Percentiles rank a stretch among this genome's conserved stretches.
Conservation (phyloP, 2,797 vertebrate genomes). For the Arctocebus calabarensis region DNA sequence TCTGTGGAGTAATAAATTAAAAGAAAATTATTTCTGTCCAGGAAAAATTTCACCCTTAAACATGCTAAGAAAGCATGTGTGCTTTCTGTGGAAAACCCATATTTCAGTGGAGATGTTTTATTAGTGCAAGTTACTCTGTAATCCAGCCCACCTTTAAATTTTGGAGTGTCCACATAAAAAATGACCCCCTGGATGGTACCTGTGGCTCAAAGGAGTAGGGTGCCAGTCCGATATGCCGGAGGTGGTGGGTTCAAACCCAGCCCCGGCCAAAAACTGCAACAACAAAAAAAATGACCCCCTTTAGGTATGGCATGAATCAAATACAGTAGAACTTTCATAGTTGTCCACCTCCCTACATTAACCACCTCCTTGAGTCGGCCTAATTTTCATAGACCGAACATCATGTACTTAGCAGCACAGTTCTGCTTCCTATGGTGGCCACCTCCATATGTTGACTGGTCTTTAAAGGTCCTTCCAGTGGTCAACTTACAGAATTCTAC, state of each 20-base stretch:
- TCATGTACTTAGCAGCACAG: no score
- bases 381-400: no score
- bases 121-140: not conserved
- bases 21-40: not conserved
- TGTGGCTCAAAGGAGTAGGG: no score
- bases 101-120: not conserved
- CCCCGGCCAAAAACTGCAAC: no score
- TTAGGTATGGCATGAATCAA: not conserved
- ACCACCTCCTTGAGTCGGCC: no score
- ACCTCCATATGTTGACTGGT: no score
- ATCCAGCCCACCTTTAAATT: not conserved
- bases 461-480: no score
- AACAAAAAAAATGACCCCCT: not conserved
- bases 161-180: not conserved
- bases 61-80: not conserved
- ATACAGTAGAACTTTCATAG: not conserved
- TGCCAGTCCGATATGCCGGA: no score
- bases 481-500: no score
- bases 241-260: no score
- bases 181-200: not conserved
- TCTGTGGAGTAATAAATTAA: not conserved
- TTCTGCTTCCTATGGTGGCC: no score
- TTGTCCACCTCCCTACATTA: no score
- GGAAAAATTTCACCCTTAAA: slow-evolving; percentile 4
- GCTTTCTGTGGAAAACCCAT: not conserved